These are phyloP conservation scores for Trichosurus vulpecula DNA, from an alignment of 2,797 vertebrate genomes.

Conservation along the genomic window DNA sequence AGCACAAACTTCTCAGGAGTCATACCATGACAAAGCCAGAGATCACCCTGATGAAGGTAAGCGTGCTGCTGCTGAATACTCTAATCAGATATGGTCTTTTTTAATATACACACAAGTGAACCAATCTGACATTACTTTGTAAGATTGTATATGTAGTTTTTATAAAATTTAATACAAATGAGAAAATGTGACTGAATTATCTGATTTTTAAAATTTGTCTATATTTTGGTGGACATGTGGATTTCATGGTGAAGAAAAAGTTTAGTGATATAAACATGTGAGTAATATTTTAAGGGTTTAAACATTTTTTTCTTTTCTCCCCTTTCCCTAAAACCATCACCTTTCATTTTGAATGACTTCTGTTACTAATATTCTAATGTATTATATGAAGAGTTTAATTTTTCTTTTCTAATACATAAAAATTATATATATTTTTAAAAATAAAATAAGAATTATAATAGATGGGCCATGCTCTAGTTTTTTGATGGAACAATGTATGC, in stretches of 20 bases:
- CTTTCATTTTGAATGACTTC: not conserved
- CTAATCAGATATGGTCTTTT: not conserved
- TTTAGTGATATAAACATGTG: not conserved
- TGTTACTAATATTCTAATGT: not conserved
- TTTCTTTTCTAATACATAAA: too few relatives aligned
- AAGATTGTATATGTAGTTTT: not conserved
- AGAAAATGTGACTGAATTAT: not conserved
- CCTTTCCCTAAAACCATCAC: not conserved
- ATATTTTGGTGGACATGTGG: not conserved
- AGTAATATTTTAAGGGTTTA: not conserved
- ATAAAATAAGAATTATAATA: not conserved
- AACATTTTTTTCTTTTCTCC: not conserved
- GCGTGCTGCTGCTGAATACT: constrained; percentile 60
- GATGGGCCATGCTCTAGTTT: not conserved
- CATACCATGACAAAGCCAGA: constrained; percentile 98
- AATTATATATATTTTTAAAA: too few relatives aligned
- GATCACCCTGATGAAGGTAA: constrained; percentile 96
- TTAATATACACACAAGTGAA: not conserved
- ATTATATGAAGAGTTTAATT: not conserved
- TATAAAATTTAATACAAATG: not conserved
- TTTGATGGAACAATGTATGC: not conserved
- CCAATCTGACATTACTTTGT: not conserved
- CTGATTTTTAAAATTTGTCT: not conserved
- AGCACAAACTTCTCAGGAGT: constrained; percentile 92
- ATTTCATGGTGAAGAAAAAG: not conserved